Evolutionary conservation across 2,888 invertebrate species (phyloP), one percentile per base, ranked within the genome.

Genomic region (Drosophila leonis): DNA sequence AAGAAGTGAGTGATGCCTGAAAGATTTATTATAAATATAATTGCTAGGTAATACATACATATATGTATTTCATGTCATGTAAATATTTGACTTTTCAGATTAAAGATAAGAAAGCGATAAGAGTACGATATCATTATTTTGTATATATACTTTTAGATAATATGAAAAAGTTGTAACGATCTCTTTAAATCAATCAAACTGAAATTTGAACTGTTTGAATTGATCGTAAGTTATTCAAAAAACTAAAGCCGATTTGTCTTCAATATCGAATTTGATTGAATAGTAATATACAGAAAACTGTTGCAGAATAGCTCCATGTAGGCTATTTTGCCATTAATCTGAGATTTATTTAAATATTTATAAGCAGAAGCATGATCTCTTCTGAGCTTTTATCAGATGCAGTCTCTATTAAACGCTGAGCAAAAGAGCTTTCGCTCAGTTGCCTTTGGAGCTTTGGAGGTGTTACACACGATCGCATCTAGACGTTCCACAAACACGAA

Each of bases 361-460:
- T 41, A 4, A 39, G 20, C 8, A 12, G 15, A 31, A 15, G 20
- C 6, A 8, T 15, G 10, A 48, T 15, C 12, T 64, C 12, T 39
- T n/a, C 1, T n/a, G 55, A 72, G 75, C 75, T 76, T 76, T 69
- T 49, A 13, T 1, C 13, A 27, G 24, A 27, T 31, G 37, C 13
- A 29, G 13, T 27, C 6, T 35, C 15, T 55, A 29, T 46, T 52
- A 33, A 8, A n/a, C 35, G 18, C 24, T 42, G 24, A 41, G 2
- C 29, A 41, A 9, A 15, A 9, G 35, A 78, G 74, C 77, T 78
- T 77, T 70, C 15, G 60, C 46, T 77, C 69, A 77, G 78, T 77
- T 41, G 57, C 27, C 44, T 18, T 44, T 15, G 20, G n/a, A n/a
- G 46, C 42, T 27, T 55, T 46, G 55, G 15, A 37, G 31, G 42